Base-by-base conservation (phyloP, 2,113 vertebrate species). In the Abramis brama region DNA sequence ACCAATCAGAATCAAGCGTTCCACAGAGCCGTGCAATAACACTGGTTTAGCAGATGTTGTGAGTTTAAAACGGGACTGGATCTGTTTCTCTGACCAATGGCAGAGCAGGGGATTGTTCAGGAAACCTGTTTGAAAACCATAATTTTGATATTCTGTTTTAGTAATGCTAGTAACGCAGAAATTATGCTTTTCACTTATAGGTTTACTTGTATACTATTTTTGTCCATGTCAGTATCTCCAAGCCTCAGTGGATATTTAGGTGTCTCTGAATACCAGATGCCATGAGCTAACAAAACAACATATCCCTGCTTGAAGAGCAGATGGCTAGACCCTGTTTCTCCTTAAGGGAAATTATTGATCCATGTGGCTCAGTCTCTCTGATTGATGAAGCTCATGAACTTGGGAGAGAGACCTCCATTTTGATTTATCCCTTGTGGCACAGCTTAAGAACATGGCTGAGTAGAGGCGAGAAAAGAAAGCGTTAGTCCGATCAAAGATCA, bases 391-490 rank as follows among this genome's bases (percentile, higher is more conserved):
- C 68, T 59, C 84, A 77, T 75, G 19, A 25, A 71, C 47, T 50
- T 74, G 47, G 39, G 77, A 36, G 55, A 59, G 85, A 88, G 39
- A 80, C 81, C 60, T 78, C 78, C 45, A 84, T 84, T 89, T 80
- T 89, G 25, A 78, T 57, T 47, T 87, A 70, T 86, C 76, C 68
- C 75, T 59, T 59, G 81, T 71, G 59, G 82, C 75, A 47, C 6
- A 9, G 33, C 13, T 39, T 55, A 52, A 73, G 47, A 84, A 87
- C 85, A 70, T 47, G 81, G 84, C 74, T 74, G 55, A 70, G 30
- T 25, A 50, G 60, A 50, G 84, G 36, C n/a, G 30, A 78, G 87
- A 30, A 57, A 36, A 11, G 17, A 75, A 74, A n/a, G 60, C 50
- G 8, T 55, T 77, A 77, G 75, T 84, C 50, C 3, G 57, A 64